These are phyloP conservation scores for Cygnus buccinator DNA, from an alignment of 2,113 vertebrate species.

Conservation along the genomic window DNA sequence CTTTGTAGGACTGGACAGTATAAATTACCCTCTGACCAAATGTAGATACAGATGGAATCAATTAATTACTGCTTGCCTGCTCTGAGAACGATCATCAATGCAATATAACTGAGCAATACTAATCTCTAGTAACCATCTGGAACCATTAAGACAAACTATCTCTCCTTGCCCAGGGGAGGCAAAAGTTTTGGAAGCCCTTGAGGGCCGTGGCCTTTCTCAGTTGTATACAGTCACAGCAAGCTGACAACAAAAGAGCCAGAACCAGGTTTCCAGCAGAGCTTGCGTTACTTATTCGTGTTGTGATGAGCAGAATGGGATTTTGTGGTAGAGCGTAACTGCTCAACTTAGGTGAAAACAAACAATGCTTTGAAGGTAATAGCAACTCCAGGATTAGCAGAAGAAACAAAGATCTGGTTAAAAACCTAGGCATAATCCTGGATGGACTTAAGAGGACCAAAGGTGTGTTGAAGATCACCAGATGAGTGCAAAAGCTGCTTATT, in stretches of 20 bases:
- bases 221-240: not conserved
- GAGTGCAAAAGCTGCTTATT: not conserved
- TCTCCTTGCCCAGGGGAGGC: not conserved
- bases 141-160: not conserved
- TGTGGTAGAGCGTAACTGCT: not conserved
- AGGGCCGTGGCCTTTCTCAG: not conserved
- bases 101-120: not conserved
- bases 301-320: not conserved
- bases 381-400: not conserved
- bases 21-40: not conserved
- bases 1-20: not conserved
- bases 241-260: not conserved
- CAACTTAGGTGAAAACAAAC: not conserved
- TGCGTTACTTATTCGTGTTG: not conserved
- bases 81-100: not conserved
- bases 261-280: not conserved
- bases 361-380: not conserved
- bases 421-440: not conserved
- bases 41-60: conserved; percentile 22
- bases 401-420: not conserved
- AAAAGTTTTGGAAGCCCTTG: conserved; percentile 8
- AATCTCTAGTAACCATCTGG: conserved; percentile 6
- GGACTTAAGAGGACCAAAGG: not conserved
- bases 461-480: not conserved
- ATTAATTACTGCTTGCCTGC: conserved; percentile 11